phyloP scores from a whole-genome alignment of 2,113 vertebrate species.

The Corythoichthys haematopterus region DNA sequence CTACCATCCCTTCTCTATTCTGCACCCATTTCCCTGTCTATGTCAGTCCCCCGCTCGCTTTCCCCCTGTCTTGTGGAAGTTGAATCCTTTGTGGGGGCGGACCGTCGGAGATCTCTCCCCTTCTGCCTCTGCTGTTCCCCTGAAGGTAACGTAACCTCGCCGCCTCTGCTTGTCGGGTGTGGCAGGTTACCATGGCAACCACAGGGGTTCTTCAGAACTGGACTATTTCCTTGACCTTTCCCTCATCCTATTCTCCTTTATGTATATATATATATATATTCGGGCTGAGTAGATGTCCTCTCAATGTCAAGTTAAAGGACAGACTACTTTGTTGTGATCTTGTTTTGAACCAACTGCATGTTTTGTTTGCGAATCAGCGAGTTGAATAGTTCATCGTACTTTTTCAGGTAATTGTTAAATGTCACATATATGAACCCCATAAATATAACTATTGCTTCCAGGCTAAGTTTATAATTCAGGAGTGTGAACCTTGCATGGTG shows the following conservation, averaged over 20 bases:
- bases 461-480: constrained; percentile 16
- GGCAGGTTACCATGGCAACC: constrained; percentile 66
- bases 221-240: constrained; percentile 11
- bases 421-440: constrained; percentile 8
- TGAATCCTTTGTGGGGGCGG: constrained; percentile 93
- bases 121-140: constrained; percentile 99
- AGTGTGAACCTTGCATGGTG: constrained; percentile 42
- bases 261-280: constrained; percentile 17
- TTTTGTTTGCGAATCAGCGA: constrained; percentile 29
- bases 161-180: constrained; percentile 59
- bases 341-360: constrained; percentile 59
- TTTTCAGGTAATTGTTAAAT: background rate
- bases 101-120: constrained; percentile 96
- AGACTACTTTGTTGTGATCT: constrained; percentile 41
- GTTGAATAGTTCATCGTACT: background rate
- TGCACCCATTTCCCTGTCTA: constrained; percentile 35
- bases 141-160: constrained; percentile 92
- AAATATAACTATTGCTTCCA: constrained; percentile 1
- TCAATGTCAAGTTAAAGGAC: constrained; percentile 21
- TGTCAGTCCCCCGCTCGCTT: constrained; percentile 60
- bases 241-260: background rate
- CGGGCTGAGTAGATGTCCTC: constrained; percentile 57
- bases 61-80: constrained; percentile 80
- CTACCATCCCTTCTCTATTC: constrained; percentile 58
- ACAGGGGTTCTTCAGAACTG: constrained; percentile 50